Evolutionary conservation across 2,888 invertebrate genomes (phyloP).

Genomic region (Listrodromus nycthemerus): DNA sequence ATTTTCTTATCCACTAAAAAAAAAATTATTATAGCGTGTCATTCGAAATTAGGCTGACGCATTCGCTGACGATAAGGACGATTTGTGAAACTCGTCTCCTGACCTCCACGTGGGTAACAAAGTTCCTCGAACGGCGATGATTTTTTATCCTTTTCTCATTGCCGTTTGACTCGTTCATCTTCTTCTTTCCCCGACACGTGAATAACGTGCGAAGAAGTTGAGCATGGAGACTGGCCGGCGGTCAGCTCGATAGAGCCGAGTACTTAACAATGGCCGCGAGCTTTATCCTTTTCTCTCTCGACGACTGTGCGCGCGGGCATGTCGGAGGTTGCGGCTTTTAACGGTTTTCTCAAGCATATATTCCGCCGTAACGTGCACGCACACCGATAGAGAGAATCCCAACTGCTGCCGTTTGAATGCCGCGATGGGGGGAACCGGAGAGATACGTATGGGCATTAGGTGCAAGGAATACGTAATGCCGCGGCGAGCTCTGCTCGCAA

Average conservation of each 20-base stretch:
- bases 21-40: not conserved
- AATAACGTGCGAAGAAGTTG: constrained; percentile 44
- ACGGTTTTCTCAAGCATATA: constrained; percentile 70
- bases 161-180: constrained; percentile 29
- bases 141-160: constrained; percentile 1
- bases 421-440: constrained; percentile 54
- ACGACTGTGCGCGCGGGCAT: constrained; percentile 55
- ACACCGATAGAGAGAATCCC: constrained; percentile 49
- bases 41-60: not conserved
- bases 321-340: constrained; percentile 72
- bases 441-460: constrained; percentile 52
- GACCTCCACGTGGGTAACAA: constrained; percentile 9
- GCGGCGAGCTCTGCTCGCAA: constrained; percentile 3
- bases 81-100: not conserved
- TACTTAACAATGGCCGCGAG: constrained; percentile 58
- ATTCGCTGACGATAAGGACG: not conserved
- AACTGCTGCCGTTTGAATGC: constrained; percentile 51
- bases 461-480: constrained; percentile 52
- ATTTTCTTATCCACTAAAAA: not conserved
- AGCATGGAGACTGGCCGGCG: constrained; percentile 31
- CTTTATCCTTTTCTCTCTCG: constrained; percentile 51
- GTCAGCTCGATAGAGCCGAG: constrained; percentile 48
- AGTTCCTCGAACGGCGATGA: not conserved
- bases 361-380: constrained; percentile 15
- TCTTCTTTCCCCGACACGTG: constrained; percentile 36